A percentile compares a stretch with the other conserved stretches of the same genome.
Conservation (phyloP, 2,888 invertebrate species). For the Netelia inedita region DNA sequence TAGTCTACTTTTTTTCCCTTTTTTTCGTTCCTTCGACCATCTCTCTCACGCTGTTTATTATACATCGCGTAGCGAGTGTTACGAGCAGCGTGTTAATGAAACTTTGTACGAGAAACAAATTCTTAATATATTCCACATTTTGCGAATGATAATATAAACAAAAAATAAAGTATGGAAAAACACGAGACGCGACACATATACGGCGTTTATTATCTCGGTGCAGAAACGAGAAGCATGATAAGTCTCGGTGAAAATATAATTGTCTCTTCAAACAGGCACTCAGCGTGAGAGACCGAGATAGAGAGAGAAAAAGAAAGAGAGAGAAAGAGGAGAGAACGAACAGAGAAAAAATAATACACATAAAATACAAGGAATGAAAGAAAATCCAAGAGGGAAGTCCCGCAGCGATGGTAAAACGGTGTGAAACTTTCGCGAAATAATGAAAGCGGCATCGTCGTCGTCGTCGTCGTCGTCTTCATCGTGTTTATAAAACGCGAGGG, state of each 20-base stretch:
- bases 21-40: slow-evolving; percentile 15
- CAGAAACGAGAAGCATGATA: too few relatives aligned
- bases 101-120: slow-evolving; percentile 22
- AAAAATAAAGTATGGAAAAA: neutral
- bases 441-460: slow-evolving; percentile 14
- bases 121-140: slow-evolving; percentile 24
- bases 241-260: too few relatives aligned
- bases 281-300: too few relatives aligned
- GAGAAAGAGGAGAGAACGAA: neutral
- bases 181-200: neutral
- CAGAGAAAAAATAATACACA: neutral
- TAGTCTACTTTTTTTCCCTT: neutral
- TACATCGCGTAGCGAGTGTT: slow-evolving; percentile 23
- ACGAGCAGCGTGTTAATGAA: slow-evolving; percentile 23
- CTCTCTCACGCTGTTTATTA: slow-evolving; percentile 11
- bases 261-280: too few relatives aligned
- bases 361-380: neutral
- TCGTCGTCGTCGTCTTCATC: neutral
- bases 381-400: slow-evolving; percentile 15
- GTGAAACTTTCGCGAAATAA: slow-evolving; percentile 38
- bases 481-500: slow-evolving; percentile 11
- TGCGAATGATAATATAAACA: neutral
- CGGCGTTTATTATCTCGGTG: too few relatives aligned
- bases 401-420: neutral
- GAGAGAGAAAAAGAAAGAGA: too few relatives aligned